Evolutionary conservation across 2,888 invertebrate genomes (phyloP), one percentile per base, ranked within the genome.

Genomic region (Apamea anceps): DNA sequence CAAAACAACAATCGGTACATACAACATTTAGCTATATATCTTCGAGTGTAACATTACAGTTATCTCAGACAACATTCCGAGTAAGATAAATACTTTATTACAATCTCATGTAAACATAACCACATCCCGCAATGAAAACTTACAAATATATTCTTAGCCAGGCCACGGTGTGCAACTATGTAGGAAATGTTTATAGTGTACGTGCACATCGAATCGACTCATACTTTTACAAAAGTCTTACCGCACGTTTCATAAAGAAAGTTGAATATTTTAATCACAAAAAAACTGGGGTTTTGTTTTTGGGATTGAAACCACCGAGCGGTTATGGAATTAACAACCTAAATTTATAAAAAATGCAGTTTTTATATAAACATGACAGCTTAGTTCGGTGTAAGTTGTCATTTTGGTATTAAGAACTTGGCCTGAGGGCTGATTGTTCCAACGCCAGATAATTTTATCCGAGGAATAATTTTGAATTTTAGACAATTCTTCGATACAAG

Each of bases 101-200:
- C 54, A 37, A 37, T 37, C 72, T 57, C 45, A 65, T 57, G 25
- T 66, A 57, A 80, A 80, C 28, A 32, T 66, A 18, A 28, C 37
- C 15, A 57, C 42, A 57, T 57, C 15, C 25, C 21, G 66, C 10
- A 42, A 21, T 51, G 13, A 48, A 37, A 45, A 18, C 28, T 57
- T 71, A 51, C 15, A 65, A 45, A 45, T 57, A 54, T 21, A 66
- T 42, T 60, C 28, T 8, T 48, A 72, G 10, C 1, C 28, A 7
- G 66, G 10, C 1, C 28, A 7, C 15, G 18, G 48, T 57, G 63
- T 28, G 15, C 5, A 32, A 71, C 7, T 21, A 62, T 62, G 15
- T 28, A 21, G 12, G 5, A 54, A 32, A 68, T 68, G 15, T 15
- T 21, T 70, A 21, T 7, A 25, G 21, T 51, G 18, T 28, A 37